Base-by-base conservation (phyloP, 1,140 invertebrate species). In the Pogonomyrmex californicus region DNA sequence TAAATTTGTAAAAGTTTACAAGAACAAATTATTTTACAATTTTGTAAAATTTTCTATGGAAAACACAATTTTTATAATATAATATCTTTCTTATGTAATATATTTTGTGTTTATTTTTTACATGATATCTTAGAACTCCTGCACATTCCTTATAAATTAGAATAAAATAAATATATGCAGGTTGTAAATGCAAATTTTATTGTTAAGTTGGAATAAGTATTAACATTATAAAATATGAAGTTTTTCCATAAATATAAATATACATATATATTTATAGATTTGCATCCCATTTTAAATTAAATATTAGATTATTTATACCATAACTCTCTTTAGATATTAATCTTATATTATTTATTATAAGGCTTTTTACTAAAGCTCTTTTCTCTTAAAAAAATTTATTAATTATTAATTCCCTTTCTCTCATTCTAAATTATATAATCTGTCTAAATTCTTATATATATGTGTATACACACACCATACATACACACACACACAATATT, bases 11-110 rank as follows among this genome's bases (percentile, higher is more conserved):
- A 81, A 86, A 78, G 14, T 77, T 30, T 85, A 65, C 3, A 85
- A 87, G 79, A 87, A 49, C 83, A 5, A 89, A 89, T n/a, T 89
- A 58, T 56, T 75, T 56, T 86, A 68, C 17, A 65, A 63, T 75
- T 33, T 60, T 33, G 36, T 36, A 68, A 41, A 60, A 73, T 71
- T 71, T 75, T 2, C 51, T 75, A n/a, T 76, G 66, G 41, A 49
- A 86, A 58, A 87, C 75, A 62, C 58, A 44, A 78, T 23, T 33
- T n/a, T 85, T 30, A n/a, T 33, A 71, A 30, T 82, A 38, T 30
- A 88, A 12, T 70, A 73, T 66, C 36, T n/a, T 79, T 86, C 38
- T 47, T 30, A 56, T n/a, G 4, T 1, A 41, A 44, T 36, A 86
- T 17, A 54, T 66, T 60, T 30, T 30, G 12, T 41, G 36, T 54